phyloP scores from a whole-genome alignment of 2,797 vertebrate genomes.

The Delichon dasypus region DNA sequence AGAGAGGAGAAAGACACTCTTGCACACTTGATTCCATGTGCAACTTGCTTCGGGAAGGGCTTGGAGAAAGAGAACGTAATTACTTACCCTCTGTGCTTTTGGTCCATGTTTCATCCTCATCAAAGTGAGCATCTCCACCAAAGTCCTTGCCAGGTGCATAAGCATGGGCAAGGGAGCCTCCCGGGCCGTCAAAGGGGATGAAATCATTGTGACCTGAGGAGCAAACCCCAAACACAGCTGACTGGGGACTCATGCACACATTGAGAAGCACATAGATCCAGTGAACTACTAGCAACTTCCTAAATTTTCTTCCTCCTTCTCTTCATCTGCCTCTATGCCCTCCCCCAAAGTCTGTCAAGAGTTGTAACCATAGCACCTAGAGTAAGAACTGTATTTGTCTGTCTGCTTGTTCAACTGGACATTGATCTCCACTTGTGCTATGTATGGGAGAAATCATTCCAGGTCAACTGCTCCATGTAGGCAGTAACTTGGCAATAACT shows the following conservation, averaged over 20 bases:
- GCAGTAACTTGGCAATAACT: neutral
- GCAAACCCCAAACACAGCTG: neutral
- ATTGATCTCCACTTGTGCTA: neutral
- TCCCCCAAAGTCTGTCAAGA: neutral
- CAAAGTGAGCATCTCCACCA: conserved; percentile 82
- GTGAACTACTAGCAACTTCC: neutral
- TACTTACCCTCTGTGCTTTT: conserved; percentile 30
- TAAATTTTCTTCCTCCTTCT: neutral
- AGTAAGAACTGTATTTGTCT: neutral
- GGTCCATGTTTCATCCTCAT: conserved; percentile 81
- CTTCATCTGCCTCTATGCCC: neutral
- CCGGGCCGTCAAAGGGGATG: conserved; percentile 81
- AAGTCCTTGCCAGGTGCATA: conserved; percentile 74
- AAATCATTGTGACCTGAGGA: conserved; percentile 77
- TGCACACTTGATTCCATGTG: neutral
- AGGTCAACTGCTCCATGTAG: neutral
- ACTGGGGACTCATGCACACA: neutral
- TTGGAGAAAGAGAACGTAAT: neutral
- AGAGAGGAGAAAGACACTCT: neutral
- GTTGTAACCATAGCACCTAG: neutral
- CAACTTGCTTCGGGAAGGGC: neutral
- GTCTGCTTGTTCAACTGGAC: neutral
- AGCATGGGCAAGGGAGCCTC: conserved; percentile 80
- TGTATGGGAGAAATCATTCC: neutral
- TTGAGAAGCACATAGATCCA: neutral